phyloP scores from a whole-genome alignment of 2,888 invertebrate genomes.

The Poecilobothrus nobilitatus region DNA sequence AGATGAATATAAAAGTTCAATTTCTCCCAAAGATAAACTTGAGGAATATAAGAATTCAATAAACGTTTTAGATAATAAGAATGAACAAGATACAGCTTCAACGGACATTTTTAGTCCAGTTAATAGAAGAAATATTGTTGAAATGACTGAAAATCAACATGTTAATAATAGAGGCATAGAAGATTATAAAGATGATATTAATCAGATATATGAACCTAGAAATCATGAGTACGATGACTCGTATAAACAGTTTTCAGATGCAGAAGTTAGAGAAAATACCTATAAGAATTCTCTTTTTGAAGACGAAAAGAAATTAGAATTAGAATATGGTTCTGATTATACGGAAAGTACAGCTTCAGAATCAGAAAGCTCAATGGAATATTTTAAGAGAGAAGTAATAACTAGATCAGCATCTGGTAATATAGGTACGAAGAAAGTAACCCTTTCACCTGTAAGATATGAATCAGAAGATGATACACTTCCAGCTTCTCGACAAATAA shows the following conservation, averaged over 20 bases:
- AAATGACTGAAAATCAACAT: conserved; percentile 2
- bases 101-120: neutral
- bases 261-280: conserved; percentile 24
- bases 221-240: conserved; percentile 23
- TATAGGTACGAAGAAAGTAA: neutral
- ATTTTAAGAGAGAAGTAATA: conserved; percentile 40
- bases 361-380: conserved; percentile 43
- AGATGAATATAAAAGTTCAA: neutral
- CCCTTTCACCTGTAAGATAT: neutral
- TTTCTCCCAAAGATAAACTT: neutral
- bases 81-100: conserved; percentile 17
- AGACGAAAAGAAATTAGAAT: conserved; percentile 30
- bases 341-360: conserved; percentile 53
- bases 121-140: neutral
- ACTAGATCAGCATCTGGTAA: conserved; percentile 35
- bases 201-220: neutral
- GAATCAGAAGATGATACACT: neutral
- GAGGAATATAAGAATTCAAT: neutral
- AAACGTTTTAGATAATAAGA: neutral
- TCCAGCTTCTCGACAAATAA: neutral
- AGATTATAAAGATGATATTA: neutral
- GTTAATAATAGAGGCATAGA: neutral
- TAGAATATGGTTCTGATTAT: conserved; percentile 53
- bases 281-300: neutral
- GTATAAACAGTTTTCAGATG: conserved; percentile 34